phyloP scores from a whole-genome alignment of 2,888 invertebrate genomes.

The Acanthopleura granulata region DNA sequence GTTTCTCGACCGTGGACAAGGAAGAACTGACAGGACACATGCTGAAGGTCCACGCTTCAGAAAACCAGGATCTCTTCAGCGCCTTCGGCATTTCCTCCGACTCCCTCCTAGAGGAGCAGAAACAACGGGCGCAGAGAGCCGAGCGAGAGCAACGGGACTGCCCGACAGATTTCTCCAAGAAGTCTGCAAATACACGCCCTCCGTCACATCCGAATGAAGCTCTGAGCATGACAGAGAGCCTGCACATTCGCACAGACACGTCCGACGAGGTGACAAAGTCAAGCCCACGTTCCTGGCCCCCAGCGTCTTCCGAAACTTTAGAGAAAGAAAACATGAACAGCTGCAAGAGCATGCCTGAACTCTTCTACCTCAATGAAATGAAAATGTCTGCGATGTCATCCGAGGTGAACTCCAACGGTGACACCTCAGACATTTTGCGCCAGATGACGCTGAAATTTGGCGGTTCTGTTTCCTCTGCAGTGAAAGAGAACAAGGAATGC shows the following conservation, averaged over 20 bases:
- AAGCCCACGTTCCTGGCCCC: slow-evolving; percentile 38
- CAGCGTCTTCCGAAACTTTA: neutral
- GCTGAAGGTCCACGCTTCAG: slow-evolving; percentile 66
- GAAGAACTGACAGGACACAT: slow-evolving; percentile 68
- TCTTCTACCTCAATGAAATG: slow-evolving; percentile 5
- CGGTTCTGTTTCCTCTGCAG: slow-evolving; percentile 4
- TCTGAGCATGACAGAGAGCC: slow-evolving; percentile 22
- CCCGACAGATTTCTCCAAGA: slow-evolving; percentile 8
- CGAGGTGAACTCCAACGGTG: neutral
- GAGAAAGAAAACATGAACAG: slow-evolving; percentile 9
- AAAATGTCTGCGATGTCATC: neutral
- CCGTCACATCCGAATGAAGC: slow-evolving; percentile 27
- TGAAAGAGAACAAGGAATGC: slow-evolving; percentile 33
- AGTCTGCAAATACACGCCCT: neutral
- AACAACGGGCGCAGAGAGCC: neutral
- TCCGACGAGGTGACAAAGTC: slow-evolving; percentile 26
- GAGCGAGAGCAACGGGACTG: neutral
- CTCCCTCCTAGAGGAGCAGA: slow-evolving; percentile 46
- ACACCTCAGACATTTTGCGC: slow-evolving; percentile 48
- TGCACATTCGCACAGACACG: slow-evolving; percentile 26
- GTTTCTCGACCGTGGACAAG: slow-evolving; percentile 59
- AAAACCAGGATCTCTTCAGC: slow-evolving; percentile 65
- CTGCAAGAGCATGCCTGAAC: slow-evolving; percentile 18
- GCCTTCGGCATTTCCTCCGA: slow-evolving; percentile 62
- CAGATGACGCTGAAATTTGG: slow-evolving; percentile 62